These are phyloP conservation scores for Ibidorhyncha struthersii DNA, from an alignment of 2,113 vertebrate genomes.

Conservation along the genomic window DNA sequence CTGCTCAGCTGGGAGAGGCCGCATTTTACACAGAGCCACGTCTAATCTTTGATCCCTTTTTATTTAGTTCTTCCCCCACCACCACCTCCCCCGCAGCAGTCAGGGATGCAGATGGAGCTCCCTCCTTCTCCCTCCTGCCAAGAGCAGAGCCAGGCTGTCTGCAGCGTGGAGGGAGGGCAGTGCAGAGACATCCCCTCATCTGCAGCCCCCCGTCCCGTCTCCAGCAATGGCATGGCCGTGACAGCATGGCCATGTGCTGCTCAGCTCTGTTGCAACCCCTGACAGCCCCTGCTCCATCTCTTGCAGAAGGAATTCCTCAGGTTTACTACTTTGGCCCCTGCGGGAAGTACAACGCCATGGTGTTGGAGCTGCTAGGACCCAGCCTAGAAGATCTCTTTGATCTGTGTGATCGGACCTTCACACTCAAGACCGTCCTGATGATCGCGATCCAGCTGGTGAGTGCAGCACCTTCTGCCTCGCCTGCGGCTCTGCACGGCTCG, in stretches of 20 bases:
- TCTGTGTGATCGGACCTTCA: constrained; percentile 95
- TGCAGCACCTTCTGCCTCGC: rapidly evolving
- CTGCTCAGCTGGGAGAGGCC: not conserved
- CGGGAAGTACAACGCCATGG: constrained; percentile 99
- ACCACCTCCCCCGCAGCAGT: not conserved
- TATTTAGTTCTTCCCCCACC: not conserved
- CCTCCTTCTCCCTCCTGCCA: not conserved
- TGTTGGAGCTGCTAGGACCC: constrained; percentile 94
- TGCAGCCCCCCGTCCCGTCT: not conserved
- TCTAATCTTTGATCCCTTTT: constrained; percentile 32
- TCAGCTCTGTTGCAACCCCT: not conserved
- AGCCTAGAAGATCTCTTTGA: constrained; percentile 98
- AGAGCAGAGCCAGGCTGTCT: not conserved
- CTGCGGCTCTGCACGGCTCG: not conserved
- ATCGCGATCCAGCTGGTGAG: constrained; percentile 98
- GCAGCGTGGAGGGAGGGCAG: rapidly evolving
- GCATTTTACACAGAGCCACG: not conserved
- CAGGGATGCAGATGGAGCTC: constrained; percentile 7
- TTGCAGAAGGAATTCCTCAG: constrained; percentile 96
- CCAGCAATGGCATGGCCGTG: rapidly evolving
- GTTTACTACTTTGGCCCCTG: constrained; percentile 98
- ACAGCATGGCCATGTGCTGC: not conserved
- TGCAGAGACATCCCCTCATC: not conserved
- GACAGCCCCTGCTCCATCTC: not conserved
- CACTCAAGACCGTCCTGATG: constrained; percentile 98